These are phyloP conservation scores for Lochmaea capreae DNA, from an alignment of 2,888 invertebrate genomes.

Conservation along the genomic window DNA sequence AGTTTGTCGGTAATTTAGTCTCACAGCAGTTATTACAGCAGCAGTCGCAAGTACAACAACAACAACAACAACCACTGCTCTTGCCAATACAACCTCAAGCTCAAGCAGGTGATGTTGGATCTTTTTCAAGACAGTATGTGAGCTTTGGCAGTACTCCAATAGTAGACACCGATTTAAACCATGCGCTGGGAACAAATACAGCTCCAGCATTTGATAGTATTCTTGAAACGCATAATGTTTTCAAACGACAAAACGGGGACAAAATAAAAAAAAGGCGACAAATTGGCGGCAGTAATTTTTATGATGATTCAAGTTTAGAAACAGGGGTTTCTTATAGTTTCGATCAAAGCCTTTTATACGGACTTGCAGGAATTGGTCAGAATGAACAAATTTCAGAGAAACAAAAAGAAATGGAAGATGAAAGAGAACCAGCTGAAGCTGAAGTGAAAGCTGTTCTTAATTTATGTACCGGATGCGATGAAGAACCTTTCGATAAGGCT, in stretches of 20 bases:
- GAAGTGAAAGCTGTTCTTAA: conserved; percentile 85
- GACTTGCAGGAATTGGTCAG: conserved; percentile 78
- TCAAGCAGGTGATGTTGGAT: conserved; percentile 30
- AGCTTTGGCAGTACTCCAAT: conserved; percentile 62
- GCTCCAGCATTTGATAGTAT: conserved; percentile 44
- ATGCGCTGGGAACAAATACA: conserved; percentile 71
- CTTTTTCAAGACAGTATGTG: conserved; percentile 45
- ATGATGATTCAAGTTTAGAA: conserved; percentile 65
- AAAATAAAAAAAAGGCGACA: conserved; percentile 72
- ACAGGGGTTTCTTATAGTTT: conserved; percentile 66
- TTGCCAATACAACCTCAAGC: conserved; percentile 35
- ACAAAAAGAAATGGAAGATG: conserved; percentile 75
- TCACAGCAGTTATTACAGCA: conserved; percentile 43
- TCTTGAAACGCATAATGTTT: conserved; percentile 66
- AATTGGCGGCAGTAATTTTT: conserved; percentile 75
- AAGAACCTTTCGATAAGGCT: conserved; percentile 85
- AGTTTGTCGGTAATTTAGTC: conserved; percentile 66
- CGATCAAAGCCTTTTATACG: conserved; percentile 71
- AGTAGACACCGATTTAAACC: conserved; percentile 67
- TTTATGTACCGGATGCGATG: conserved; percentile 79
- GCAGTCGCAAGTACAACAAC: not conserved
- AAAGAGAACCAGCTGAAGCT: conserved; percentile 84
- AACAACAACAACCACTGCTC: conserved; percentile 17
- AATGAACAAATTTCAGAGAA: conserved; percentile 71
- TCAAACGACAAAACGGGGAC: conserved; percentile 63